Conservation (phyloP, 2,113 vertebrate species). For the Puffinus mauretanicus region DNA sequence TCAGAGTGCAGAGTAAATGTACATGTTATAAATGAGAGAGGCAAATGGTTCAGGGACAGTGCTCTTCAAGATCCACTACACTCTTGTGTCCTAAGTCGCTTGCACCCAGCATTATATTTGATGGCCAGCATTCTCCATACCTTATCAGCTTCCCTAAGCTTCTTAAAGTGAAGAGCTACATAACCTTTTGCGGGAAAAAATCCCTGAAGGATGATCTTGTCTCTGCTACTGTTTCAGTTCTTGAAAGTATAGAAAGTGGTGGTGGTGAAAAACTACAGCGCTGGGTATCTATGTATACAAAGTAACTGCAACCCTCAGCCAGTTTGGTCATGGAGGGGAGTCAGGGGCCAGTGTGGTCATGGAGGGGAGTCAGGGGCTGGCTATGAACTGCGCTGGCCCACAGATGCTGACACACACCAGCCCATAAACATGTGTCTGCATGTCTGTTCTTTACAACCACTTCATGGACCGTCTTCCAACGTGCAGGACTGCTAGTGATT, state of each 20-base stretch:
- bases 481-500: neutral
- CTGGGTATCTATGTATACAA: neutral
- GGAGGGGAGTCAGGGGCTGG: neutral
- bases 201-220: neutral
- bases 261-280: neutral
- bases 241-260: neutral
- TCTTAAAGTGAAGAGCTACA: neutral
- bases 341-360: neutral
- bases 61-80: neutral
- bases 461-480: neutral
- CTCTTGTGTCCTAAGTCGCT: rapidly evolving
- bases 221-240: neutral
- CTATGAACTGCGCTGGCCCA: neutral
- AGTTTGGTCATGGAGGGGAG: neutral
- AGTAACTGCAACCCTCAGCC: too few species aligned
- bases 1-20: neutral
- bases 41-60: neutral
- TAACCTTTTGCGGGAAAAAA: neutral
- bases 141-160: neutral
- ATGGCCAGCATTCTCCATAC: neutral
- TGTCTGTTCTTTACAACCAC: neutral
- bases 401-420: neutral
- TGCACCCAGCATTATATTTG: neutral
- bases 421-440: neutral
- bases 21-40: neutral